Evolutionary conservation across 2,113 vertebrate species (phyloP).

Genomic region (Salvelinus fontinalis): DNA sequence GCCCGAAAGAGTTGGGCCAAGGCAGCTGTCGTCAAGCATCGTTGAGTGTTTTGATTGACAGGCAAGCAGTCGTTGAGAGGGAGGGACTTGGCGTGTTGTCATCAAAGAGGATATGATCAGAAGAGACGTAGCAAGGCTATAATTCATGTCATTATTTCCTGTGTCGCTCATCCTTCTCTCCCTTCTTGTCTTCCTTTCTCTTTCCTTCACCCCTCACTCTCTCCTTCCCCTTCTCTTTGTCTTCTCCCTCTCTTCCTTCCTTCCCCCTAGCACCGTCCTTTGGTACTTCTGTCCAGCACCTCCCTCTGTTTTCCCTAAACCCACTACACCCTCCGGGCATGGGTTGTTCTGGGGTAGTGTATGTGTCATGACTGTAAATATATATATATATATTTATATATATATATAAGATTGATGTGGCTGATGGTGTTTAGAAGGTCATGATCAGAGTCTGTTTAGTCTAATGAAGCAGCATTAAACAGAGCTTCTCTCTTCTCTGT

Average conservation of each 20-base stretch:
- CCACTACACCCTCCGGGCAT: background rate
- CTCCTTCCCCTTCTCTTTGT: too few relatives aligned
- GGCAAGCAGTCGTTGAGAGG: slow-evolving; percentile 3
- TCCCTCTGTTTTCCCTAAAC: background rate
- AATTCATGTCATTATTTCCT: background rate
- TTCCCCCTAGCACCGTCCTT: too few relatives aligned
- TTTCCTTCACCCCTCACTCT: too few relatives aligned
- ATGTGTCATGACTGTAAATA: background rate
- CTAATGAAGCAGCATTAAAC: background rate
- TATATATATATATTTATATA: too few relatives aligned
- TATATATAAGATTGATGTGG: background rate
- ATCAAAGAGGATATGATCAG: slow-evolving; percentile 1
- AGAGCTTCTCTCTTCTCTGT: background rate
- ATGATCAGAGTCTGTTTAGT: slow-evolving; percentile 3
- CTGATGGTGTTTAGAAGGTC: background rate
- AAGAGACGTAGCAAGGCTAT: background rate
- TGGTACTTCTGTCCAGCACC: background rate
- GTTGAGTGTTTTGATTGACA: slow-evolving; percentile 20
- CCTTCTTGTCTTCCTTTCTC: background rate
- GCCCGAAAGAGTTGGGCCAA: background rate
- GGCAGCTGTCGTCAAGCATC: slow-evolving; percentile 3
- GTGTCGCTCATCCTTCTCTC: background rate
- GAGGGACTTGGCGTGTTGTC: background rate
- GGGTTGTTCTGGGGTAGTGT: background rate
- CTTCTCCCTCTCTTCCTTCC: too few relatives aligned